Evolutionary conservation across 2,797 vertebrate genomes (phyloP).

Genomic region (Acrocephalus scirpaceus): DNA sequence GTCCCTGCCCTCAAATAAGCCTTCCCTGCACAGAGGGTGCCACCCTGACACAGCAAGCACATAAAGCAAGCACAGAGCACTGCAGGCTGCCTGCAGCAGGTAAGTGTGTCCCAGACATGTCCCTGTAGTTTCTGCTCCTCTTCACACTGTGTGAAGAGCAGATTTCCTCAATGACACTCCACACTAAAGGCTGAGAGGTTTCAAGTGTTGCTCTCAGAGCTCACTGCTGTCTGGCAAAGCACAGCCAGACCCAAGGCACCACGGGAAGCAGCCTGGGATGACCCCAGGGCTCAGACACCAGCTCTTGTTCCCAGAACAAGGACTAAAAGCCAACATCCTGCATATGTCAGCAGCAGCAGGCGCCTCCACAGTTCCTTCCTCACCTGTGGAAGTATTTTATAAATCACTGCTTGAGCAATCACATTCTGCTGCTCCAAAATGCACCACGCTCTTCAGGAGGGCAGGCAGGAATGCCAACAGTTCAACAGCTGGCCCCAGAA

Average conservation of each 20-base stretch:
- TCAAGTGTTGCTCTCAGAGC: background rate
- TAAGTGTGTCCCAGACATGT: accelerated
- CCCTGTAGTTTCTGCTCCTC: background rate
- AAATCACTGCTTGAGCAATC: background rate
- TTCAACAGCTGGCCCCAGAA: background rate
- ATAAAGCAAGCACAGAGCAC: background rate
- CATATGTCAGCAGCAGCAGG: background rate
- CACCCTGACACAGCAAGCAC: background rate
- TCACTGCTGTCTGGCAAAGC: background rate
- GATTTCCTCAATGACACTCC: background rate
- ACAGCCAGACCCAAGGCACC: accelerated
- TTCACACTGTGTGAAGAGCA: background rate
- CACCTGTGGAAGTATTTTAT: background rate
- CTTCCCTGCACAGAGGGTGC: background rate
- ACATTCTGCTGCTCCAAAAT: background rate
- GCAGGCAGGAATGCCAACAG: background rate
- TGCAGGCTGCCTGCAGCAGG: accelerated
- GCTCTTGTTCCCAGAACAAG: background rate
- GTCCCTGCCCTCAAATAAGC: background rate
- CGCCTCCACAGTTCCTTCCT: background rate
- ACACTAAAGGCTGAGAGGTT: background rate
- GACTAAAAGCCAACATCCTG: background rate
- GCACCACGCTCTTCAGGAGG: background rate
- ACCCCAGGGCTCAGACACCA: background rate
- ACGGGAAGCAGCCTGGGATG: accelerated